A percentile compares a stretch with the other conserved stretches of the same genome.
Evolutionary conservation across 2,888 invertebrate species (phyloP).

Genomic region (Philereme transversata): DNA sequence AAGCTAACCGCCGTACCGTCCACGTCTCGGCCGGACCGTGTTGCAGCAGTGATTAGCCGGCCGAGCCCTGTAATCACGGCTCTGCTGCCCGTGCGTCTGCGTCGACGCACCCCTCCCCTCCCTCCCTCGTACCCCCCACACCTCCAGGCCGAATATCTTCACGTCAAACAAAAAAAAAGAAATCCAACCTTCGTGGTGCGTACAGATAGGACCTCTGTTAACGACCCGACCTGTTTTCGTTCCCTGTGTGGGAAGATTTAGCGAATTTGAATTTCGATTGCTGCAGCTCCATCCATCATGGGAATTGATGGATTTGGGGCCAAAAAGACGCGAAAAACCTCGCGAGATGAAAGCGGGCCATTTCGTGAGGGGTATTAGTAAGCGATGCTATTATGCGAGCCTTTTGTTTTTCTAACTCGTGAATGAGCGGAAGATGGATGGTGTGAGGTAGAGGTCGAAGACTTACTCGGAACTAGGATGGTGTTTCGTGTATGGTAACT

Average conservation of each 20-base stretch:
- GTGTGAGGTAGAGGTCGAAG: constrained; percentile 19
- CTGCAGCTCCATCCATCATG: constrained; percentile 79
- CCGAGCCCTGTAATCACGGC: constrained; percentile 80
- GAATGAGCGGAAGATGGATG: constrained; percentile 40
- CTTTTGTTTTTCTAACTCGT: constrained; percentile 55
- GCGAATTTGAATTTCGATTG: constrained; percentile 83
- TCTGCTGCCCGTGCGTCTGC: constrained; percentile 78
- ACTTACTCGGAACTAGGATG: no score
- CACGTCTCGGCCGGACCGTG: constrained; percentile 55
- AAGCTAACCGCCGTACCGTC: constrained; percentile 43
- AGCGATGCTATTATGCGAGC: constrained; percentile 67
- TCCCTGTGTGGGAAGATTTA: constrained; percentile 79
- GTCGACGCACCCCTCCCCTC: constrained; percentile 57
- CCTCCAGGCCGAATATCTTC: constrained; percentile 71
- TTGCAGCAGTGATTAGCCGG: constrained; percentile 76
- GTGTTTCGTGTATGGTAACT: no score
- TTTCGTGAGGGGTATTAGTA: constrained; percentile 72
- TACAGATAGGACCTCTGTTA: constrained; percentile 62
- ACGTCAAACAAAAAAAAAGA: constrained; percentile 77
- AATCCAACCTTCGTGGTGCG: constrained; percentile 58
- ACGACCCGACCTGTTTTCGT: constrained; percentile 78
- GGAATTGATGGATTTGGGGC: constrained; percentile 82
- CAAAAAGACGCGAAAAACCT: constrained; percentile 75
- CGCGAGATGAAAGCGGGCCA: constrained; percentile 73
- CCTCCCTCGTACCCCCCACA: constrained; percentile 42